Evolutionary conservation across 2,888 invertebrate species (phyloP), one percentile per base, ranked within the genome.

Genomic region (Synanthedon formicaeformis): DNA sequence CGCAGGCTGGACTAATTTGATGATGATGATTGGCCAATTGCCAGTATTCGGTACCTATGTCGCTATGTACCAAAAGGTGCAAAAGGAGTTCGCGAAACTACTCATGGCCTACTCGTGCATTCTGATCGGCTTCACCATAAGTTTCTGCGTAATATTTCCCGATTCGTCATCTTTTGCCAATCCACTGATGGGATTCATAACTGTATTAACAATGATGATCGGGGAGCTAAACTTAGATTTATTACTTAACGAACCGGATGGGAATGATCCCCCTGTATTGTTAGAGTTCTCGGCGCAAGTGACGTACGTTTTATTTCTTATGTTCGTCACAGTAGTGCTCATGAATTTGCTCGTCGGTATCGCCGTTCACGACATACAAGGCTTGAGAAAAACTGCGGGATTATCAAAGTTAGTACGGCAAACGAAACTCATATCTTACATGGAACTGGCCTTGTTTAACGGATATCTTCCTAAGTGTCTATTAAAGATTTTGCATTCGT

Each of bases 31-130:
- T 54, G 96, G 96, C 0, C 94, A 96, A 65, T 81, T 96, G 45
- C 96, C 96, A 0, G 91, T 95, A 51, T 94, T 96, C 68, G 96
- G 96, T 14, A 93, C 95, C 0, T 96, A 96, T 69, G 95, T 96
- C 3, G 96, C 96, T 0, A 96, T 96, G 96, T 95, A 95, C 64
- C 95, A 95, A 1, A 92, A 94, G 75, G 95, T 95, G 1, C 94
- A 94, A 71, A 94, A 93, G 50, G 95, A 96, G 81, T 95, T 96
- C 62, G 94, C 94, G 6, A 94, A 95, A 69, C 83, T 96, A n/a
- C 89, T 96, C 51, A 89, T 95, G 81, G 95, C 95, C 1, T 96
- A 95, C 71, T 93, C 94, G 0, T 95, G 95, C 66, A 90, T 96
- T 58, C 77, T 96, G 41, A 93, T 96, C 41, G 96, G 95, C 0